phyloP scores from a whole-genome alignment of 23 tunicate species.

The Trididemnum nubilum region DNA sequence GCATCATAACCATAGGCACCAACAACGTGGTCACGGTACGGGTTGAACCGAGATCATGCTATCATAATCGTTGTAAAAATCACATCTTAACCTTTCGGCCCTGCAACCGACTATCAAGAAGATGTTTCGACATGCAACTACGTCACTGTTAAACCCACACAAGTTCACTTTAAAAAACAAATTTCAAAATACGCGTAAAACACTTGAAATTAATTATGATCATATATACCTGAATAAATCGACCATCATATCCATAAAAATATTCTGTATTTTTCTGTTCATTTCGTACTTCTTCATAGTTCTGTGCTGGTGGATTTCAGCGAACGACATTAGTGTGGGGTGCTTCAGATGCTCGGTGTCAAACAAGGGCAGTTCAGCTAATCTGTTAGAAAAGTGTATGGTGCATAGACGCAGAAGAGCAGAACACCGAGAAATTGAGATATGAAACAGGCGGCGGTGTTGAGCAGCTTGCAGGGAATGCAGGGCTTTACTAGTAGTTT shows the following conservation, averaged over 20 bases:
- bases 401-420: no score
- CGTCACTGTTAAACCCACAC: background rate
- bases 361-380: slow-evolving; percentile 43
- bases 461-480: no score
- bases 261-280: slow-evolving; percentile 49
- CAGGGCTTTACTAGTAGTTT: no score
- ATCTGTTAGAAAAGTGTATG: slow-evolving; percentile 37
- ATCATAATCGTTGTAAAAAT: no score
- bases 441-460: no score
- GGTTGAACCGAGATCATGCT: no score
- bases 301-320: slow-evolving; percentile 32
- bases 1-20: no score
- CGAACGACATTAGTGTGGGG: slow-evolving; percentile 46
- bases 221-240: slow-evolving; percentile 63
- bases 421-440: no score
- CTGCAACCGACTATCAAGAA: no score
- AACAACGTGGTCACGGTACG: no score
- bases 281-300: background rate
- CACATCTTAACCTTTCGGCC: no score
- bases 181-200: background rate
- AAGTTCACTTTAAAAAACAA: background rate
- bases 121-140: no score
- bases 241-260: slow-evolving; percentile 80
- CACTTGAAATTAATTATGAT: background rate
- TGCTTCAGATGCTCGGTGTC: slow-evolving; percentile 26